These are phyloP conservation scores for Spizaetus ornatus DNA, from an alignment of 2,113 vertebrate genomes.

Conservation along the genomic window DNA sequence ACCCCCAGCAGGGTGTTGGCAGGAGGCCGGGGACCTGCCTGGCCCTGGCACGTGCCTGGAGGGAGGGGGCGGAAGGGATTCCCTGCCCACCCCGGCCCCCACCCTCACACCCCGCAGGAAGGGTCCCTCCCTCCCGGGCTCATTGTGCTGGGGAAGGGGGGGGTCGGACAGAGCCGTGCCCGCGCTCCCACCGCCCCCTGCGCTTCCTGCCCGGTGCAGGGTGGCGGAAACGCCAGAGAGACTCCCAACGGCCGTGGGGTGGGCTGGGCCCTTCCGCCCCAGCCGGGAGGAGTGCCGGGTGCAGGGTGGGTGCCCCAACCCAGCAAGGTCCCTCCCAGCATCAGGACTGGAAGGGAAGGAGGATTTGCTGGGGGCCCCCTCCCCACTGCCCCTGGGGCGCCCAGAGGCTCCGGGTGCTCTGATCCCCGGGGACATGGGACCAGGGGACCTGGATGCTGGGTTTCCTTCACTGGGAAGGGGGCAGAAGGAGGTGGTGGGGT, in stretches of 20 bases:
- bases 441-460: neutral
- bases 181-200: neutral
- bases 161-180: neutral
- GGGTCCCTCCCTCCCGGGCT: neutral
- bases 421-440: neutral
- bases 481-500: neutral
- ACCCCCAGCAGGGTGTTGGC: rapidly evolving
- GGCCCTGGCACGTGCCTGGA: neutral
- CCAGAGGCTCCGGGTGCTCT: neutral
- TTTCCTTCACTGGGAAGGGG: neutral
- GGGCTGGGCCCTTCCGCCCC: neutral
- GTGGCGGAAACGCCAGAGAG: constrained; percentile 12
- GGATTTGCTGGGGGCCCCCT: neutral
- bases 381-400: neutral
- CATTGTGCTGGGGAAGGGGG: neutral
- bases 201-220: constrained; percentile 20
- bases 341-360: neutral
- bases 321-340: neutral
- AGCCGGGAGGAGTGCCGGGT: neutral
- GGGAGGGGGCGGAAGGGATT: neutral
- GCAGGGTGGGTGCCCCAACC: neutral
- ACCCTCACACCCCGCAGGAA: neutral
- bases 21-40: neutral
- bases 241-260: neutral
- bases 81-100: neutral